Evolutionary conservation across 2,797 vertebrate species (phyloP).

Genomic region (Crocodylus rhombifer): DNA sequence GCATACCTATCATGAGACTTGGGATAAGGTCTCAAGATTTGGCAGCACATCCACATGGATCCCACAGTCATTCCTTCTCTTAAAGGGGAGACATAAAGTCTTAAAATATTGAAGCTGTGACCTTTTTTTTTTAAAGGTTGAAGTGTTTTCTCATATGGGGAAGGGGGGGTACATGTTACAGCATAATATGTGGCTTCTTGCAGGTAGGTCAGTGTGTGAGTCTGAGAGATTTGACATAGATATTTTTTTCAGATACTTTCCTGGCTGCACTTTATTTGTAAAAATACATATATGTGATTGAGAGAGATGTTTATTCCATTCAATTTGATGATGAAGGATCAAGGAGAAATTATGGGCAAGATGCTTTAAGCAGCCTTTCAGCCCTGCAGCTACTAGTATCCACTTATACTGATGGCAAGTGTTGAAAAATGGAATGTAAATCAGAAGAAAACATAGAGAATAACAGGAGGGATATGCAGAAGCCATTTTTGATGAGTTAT

Average conservation of each 20-base stretch:
- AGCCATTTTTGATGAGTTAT: slow-evolving; percentile 61
- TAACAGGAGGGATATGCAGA: slow-evolving; percentile 61
- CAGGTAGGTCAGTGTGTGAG: background rate
- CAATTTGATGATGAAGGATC: slow-evolving; percentile 35
- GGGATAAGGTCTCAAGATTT: background rate
- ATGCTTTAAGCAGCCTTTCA: slow-evolving; percentile 62
- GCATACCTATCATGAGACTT: background rate
- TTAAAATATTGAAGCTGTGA: background rate
- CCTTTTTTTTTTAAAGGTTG: background rate
- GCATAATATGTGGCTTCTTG: background rate
- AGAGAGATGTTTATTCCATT: slow-evolving; percentile 44
- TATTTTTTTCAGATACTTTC: slow-evolving; percentile 38
- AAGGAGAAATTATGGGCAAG: slow-evolving; percentile 48
- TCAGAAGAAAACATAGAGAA: slow-evolving; percentile 27
- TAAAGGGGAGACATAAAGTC: background rate
- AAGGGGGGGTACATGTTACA: background rate
- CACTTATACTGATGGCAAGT: slow-evolving; percentile 51
- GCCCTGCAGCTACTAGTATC: background rate
- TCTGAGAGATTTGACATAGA: slow-evolving; percentile 16
- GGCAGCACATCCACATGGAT: background rate
- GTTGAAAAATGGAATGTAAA: slow-evolving; percentile 40
- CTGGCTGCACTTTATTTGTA: slow-evolving; percentile 49
- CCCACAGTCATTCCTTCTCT: rapidly evolving
- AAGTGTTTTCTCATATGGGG: background rate
- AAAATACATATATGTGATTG: slow-evolving; percentile 56